Evolutionary conservation across 2,888 invertebrate species (phyloP), one percentile per base, ranked within the genome.

Genomic region (Axea sp.): DNA sequence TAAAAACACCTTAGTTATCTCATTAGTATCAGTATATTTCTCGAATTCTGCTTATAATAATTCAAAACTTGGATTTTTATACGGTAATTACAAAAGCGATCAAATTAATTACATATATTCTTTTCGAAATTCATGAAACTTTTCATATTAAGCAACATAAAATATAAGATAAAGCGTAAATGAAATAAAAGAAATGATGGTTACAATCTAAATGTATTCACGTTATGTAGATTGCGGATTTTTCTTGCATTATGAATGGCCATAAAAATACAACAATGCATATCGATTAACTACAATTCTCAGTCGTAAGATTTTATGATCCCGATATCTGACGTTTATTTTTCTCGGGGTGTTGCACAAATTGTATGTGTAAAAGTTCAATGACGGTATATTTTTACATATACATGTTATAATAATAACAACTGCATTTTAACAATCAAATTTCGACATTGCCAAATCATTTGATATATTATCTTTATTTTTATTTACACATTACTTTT

Each of bases 1-100:
- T 22, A 45, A 69, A 59, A 53, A 35, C 59, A 51, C 60, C 45
- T 59, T 57, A 57, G 22, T 67, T 69, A 60, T 69, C 43, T 33
- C 11, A 68, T 68, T 57, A 49, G 57, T 59, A 49, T 59, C 67
- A 30, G 49, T 59, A 59, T 41, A 68, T 68, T 68, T 49, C 51
- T 49, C 9, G 17, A 43, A 43, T 43, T 33, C 5, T 19, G 39
- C 11, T 37, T 45, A n/a, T n/a, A n/a, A n/a, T n/a, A n/a, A n/a
- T n/a, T n/a, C n/a, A n/a, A n/a, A n/a, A n/a, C n/a, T n/a, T n/a
- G n/a, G n/a, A n/a, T 22, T 28, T 55, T 30, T 31, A 5, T 17
- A n/a, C 7, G 5, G 0, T 6, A 12, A 3, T 51, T 19, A 24
- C 31, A 43, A 9, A 28, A 33, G 28, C 28, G 17, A 4, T n/a